Base-by-base conservation (phyloP, 2,113 vertebrate genomes). In the Argyrosomus japonicus region DNA sequence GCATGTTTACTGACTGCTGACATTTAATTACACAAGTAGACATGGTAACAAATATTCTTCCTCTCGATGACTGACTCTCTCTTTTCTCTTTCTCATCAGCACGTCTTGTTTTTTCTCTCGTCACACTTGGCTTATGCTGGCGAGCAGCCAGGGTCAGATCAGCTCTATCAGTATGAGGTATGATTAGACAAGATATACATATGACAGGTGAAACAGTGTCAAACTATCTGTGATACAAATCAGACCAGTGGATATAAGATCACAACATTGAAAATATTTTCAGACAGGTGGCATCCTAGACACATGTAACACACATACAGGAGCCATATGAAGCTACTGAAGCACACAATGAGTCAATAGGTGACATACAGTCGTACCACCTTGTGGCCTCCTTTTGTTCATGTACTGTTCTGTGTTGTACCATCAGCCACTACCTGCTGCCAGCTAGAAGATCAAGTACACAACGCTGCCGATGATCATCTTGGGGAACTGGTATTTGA, bases 1-100 rank as follows among this genome's bases (percentile, higher is more conserved):
- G 47, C 77, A 53, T 70, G 73, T 54, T 85, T 17, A 86, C 62
- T 85, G 19, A 85, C 62, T 56, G 67, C 62, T 81, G 77, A 67
- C 72, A 86, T 40, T 70, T 72, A 40, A 80, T 78, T 72, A 81
- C 17, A 83, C 25, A 50, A 45, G 68, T 29, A 82, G 53, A 73
- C 53, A 51, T 21, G 21, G 27, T 67, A 17, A 65, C 71, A 53
- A 53, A 53, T 50, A 50, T 50, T 51, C 6, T 51, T 51, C 50
- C 18, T 51, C 50, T 51, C 50, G 2, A 19, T 1, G 50, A 15
- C 51, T 18, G 14, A 48, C 15, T 50, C 50, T n/a, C n/a, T 53
- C 18, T 54, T 32, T 32, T 32, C 32, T 32, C 32, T 32, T 32
- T 32, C 32, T 32, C 32, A 32, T 32, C 32, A 32, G 32, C 32